Conservation (phyloP, 2,888 invertebrate species). For the Eupelmus urozonus region DNA sequence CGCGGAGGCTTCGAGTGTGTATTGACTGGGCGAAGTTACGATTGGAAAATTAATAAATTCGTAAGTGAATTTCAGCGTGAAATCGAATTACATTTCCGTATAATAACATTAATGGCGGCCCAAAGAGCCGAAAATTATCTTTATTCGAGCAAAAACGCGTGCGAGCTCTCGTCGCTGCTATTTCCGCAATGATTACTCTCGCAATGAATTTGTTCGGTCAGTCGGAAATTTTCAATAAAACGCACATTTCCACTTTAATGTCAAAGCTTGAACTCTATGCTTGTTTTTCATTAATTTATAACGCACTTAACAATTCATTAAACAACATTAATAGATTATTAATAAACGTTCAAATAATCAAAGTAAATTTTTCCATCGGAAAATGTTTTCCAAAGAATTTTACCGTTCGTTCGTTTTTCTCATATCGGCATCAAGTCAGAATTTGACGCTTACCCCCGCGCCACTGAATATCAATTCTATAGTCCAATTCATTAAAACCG, state of each 20-base stretch:
- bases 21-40: background rate
- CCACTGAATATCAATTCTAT: too few species aligned
- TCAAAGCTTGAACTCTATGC: background rate
- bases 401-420: too few species aligned
- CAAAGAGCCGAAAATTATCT: constrained; percentile 12
- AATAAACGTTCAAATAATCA: background rate
- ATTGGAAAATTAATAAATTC: constrained; percentile 23
- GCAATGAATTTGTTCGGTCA: constrained; percentile 20
- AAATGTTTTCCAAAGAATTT: background rate
- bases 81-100: constrained; percentile 17
- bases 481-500: too few species aligned
- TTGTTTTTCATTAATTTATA: background rate
- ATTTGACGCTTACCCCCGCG: too few species aligned
- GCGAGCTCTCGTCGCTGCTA: too few species aligned
- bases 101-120: constrained; percentile 8
- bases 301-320: background rate
- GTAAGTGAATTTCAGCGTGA: background rate
- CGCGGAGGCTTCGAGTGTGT: background rate
- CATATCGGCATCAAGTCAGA: too few species aligned
- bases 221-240: constrained; percentile 43
- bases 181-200: background rate
- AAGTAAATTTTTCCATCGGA: background rate
- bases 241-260: constrained; percentile 1
- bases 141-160: constrained; percentile 25
- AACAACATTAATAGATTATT: background rate